phyloP scores from a whole-genome alignment of 1,140 invertebrate species.

The Caerostris darwini region DNA sequence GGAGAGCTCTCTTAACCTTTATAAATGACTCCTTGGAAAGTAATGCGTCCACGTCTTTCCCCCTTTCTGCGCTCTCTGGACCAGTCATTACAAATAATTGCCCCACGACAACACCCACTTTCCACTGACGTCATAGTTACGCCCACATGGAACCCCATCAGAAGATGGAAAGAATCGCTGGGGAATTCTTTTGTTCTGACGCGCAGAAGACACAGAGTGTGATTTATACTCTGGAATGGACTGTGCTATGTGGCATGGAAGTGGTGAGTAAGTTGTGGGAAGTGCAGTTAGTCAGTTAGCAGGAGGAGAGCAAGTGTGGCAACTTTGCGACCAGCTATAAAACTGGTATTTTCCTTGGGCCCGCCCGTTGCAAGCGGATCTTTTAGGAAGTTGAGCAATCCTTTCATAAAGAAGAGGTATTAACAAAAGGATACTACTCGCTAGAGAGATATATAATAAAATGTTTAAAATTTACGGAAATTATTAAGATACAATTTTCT shows the following conservation, averaged over 20 bases:
- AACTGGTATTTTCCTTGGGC: too few relatives aligned
- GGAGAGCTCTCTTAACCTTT: slow-evolving; percentile 63
- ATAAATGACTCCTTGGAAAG: slow-evolving; percentile 56
- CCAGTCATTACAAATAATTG: slow-evolving; percentile 58
- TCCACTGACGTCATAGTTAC: slow-evolving; percentile 42
- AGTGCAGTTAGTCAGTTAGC: not conserved
- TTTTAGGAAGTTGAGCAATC: too few relatives aligned
- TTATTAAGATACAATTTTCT: too few relatives aligned
- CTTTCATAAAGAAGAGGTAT: too few relatives aligned
- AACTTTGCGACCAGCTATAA: too few relatives aligned
- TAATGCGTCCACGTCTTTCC: slow-evolving; percentile 8
- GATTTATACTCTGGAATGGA: not conserved
- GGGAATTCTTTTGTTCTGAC: slow-evolving; percentile 39
- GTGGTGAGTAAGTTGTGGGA: not conserved
- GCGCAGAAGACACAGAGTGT: not conserved
- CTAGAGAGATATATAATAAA: too few relatives aligned
- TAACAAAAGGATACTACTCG: too few relatives aligned
- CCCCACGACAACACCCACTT: slow-evolving; percentile 60
- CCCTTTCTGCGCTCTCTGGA: not conserved
- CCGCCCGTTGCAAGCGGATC: too few relatives aligned
- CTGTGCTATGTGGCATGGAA: not conserved
- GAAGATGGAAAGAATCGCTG: not conserved
- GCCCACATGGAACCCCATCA: not conserved
- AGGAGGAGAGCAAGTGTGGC: too few relatives aligned
- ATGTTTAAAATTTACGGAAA: too few relatives aligned